Evolutionary conservation across 2,888 invertebrate species (phyloP), one percentile per base, ranked within the genome.

Genomic region (Phortica okadai): DNA sequence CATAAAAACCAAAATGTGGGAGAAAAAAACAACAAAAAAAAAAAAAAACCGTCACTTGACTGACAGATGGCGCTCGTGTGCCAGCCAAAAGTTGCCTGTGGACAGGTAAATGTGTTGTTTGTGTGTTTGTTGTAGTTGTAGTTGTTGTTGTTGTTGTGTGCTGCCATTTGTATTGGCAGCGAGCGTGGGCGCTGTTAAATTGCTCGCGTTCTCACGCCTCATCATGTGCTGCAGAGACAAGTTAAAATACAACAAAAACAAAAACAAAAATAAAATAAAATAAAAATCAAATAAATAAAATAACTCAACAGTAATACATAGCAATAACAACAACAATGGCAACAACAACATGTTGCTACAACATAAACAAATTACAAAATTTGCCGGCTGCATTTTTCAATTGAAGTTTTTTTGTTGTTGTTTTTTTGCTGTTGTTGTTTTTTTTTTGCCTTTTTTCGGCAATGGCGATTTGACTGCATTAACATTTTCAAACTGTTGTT

Each of bases 161-260:
- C 44, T n/a, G 44, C 67, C n/a, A 44, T 69, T 45, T 59, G 14
- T 16, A 59, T n/a, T 67, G 16, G 7, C 10, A 8, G 45, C n/a
- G 25, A 69, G 82, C 79, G 82, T 83, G 82, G 82, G 81, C 78
- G 75, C 79, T 41, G 67, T 69, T 69, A 80, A 76, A 77, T 75
- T 78, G 76, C 78, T 76, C 79, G 80, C 79, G 80, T 82, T 82
- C 81, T 81, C 82, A 82, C 82, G 82, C 82, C 80, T 80, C 76
- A 25, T 70, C 76, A 25, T 62, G 21, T 72, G 41, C n/a, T 44
- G 45, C 10, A 45, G 10, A 45, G 45, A 10, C 7, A 45, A 8
- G 6, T 6, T 45, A 10, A 10, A 8, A 45, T 10, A 59, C 16
- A 59, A 21, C n/a, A 59, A n/a, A 59, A 16, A 5, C 59, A 59